Evolutionary conservation across 2,113 vertebrate genomes (phyloP).

Genomic region (Cranoglanis bouderius): DNA sequence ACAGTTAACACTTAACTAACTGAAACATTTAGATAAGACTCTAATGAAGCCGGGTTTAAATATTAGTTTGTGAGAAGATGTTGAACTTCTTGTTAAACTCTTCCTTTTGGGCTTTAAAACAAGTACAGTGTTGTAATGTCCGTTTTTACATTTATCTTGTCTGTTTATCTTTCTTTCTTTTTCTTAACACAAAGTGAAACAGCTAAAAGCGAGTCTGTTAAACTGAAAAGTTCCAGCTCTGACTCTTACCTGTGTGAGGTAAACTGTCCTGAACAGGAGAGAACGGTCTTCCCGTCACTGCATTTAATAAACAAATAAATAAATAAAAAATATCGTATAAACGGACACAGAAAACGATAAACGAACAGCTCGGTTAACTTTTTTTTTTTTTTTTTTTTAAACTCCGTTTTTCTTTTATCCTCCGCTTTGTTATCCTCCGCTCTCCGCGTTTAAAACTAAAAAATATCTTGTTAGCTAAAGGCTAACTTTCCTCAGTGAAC

Average conservation of each 20-base stretch:
- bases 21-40: background rate
- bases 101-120: background rate
- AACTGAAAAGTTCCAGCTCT: background rate
- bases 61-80: background rate
- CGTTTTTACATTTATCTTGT: too few species aligned
- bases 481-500: background rate
- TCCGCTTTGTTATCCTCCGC: background rate
- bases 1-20: background rate
- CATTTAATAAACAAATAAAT: background rate
- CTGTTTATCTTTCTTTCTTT: too few species aligned
- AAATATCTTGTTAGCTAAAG: background rate
- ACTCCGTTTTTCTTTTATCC: background rate
- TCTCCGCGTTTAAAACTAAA: background rate
- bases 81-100: too few species aligned
- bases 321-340: too few species aligned
- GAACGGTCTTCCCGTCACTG: background rate
- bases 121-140: background rate
- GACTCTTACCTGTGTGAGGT: slow-evolving; percentile 22
- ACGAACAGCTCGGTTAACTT: background rate
- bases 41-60: background rate
- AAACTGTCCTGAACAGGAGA: background rate
- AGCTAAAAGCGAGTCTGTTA: background rate
- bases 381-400: too few species aligned
- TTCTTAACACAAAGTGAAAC: too few species aligned
- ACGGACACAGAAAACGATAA: background rate